phyloP scores from a whole-genome alignment of 2,888 invertebrate species.

The Gandaritis pyraliata region DNA sequence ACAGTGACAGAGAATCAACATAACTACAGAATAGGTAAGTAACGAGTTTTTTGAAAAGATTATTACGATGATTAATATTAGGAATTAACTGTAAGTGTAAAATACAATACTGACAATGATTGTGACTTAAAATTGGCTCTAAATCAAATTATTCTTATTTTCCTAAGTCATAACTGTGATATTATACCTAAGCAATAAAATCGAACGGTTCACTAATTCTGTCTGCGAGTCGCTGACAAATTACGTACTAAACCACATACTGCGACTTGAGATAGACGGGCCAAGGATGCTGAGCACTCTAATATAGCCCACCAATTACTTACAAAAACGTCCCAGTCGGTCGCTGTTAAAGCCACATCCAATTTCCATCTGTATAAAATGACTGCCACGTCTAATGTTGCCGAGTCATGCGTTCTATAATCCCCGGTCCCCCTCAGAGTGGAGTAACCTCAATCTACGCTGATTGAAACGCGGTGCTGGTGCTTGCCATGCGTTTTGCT shows the following conservation, averaged over 20 bases:
- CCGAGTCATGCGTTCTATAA: conserved; percentile 77
- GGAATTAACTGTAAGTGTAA: not conserved
- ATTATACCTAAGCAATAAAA: conserved; percentile 21
- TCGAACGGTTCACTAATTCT: conserved; percentile 23
- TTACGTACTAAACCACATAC: conserved; percentile 24
- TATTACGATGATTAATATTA: no score
- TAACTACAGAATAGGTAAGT: no score
- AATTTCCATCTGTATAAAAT: conserved; percentile 72
- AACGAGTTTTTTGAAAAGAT: no score
- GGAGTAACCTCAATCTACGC: conserved; percentile 66
- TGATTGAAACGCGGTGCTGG: conserved; percentile 77
- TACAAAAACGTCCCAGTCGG: conserved; percentile 55
- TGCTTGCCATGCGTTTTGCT: conserved; percentile 67
- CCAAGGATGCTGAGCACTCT: conserved; percentile 36
- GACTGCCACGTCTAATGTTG: conserved; percentile 67
- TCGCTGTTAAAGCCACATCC: conserved; percentile 66
- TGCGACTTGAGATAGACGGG: conserved; percentile 15
- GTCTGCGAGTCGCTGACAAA: conserved; percentile 18
- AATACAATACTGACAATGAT: conserved; percentile 1
- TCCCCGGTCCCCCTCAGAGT: conserved; percentile 45
- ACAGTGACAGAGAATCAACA: no score
- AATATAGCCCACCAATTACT: conserved; percentile 53
- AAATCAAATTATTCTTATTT: conserved; percentile 12
- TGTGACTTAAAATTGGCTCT: not conserved
- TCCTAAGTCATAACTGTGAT: conserved; percentile 8